phyloP scores from a whole-genome alignment of 2,797 vertebrate genomes.

The Enteromius radiatus region DNA sequence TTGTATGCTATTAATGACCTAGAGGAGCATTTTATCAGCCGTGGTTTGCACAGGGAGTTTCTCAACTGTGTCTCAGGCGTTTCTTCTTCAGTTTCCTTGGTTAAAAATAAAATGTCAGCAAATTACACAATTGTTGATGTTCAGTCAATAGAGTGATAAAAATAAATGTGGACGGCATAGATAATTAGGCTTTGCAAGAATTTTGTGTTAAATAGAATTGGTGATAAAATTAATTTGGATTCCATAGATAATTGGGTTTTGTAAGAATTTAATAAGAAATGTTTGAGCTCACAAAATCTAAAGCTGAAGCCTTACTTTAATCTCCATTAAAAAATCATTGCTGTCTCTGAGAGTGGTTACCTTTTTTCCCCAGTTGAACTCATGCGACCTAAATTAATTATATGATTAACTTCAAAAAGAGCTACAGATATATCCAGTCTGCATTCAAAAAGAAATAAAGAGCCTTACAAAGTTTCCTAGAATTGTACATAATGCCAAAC shows the following conservation, averaged over 20 bases:
- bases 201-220: neutral
- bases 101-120: neutral
- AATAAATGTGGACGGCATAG: neutral
- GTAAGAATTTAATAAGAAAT: neutral
- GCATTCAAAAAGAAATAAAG: neutral
- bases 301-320: neutral
- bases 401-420: neutral
- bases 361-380: neutral
- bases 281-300: neutral
- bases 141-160: neutral
- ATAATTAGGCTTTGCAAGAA: neutral
- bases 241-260: neutral
- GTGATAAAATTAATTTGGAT: neutral
- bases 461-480: neutral
- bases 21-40: neutral
- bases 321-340: neutral
- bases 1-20: constrained; percentile 41
- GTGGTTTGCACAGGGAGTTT: neutral
- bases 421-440: neutral
- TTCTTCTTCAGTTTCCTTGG: neutral
- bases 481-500: neutral
- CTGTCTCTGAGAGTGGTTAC: neutral
- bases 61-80: constrained; percentile 2
- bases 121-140: neutral
- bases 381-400: neutral